Conservation (phyloP, 2,888 invertebrate genomes). For the Cyrtodaria siliqua region DNA sequence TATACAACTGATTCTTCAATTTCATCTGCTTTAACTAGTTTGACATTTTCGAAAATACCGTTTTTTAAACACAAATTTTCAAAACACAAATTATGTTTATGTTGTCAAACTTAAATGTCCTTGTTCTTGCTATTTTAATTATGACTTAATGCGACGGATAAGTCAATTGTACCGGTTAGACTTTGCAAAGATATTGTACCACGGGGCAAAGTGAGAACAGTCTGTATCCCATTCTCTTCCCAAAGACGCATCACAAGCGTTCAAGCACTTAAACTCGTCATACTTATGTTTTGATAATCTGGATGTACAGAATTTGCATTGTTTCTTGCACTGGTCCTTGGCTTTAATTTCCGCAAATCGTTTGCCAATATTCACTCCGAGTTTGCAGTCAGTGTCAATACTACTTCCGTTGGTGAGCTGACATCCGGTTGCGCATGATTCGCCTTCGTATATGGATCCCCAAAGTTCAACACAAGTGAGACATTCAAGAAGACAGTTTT, state of each 20-base stretch:
- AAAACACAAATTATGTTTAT: too few relatives aligned
- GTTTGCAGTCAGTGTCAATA: slow-evolving; percentile 55
- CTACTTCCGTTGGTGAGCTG: slow-evolving; percentile 40
- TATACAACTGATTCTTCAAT: too few relatives aligned
- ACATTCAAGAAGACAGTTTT: slow-evolving; percentile 56
- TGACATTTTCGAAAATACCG: too few relatives aligned
- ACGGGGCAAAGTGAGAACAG: not conserved
- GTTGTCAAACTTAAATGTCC: too few relatives aligned
- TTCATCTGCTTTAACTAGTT: too few relatives aligned
- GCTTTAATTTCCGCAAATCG: slow-evolving; percentile 35
- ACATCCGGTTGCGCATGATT: slow-evolving; percentile 58
- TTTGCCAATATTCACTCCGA: slow-evolving; percentile 37
- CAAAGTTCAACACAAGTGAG: slow-evolving; percentile 58
- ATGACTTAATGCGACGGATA: too few relatives aligned
- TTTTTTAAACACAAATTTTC: too few relatives aligned
- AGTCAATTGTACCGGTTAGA: too few relatives aligned
- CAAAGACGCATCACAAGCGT: slow-evolving; percentile 18
- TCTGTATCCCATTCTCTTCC: slow-evolving; percentile 19
- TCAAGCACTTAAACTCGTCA: slow-evolving; percentile 24
- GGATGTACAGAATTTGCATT: slow-evolving; percentile 28
- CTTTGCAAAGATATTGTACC: too few relatives aligned
- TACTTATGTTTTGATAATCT: slow-evolving; percentile 23
- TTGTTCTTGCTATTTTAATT: too few relatives aligned
- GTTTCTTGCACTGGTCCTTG: slow-evolving; percentile 36
- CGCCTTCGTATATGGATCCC: slow-evolving; percentile 50